Percentiles rank a stretch among this genome's conserved stretches.
Evolutionary conservation across 2,888 invertebrate genomes (phyloP).

Genomic region (Machimus rusticus): DNA sequence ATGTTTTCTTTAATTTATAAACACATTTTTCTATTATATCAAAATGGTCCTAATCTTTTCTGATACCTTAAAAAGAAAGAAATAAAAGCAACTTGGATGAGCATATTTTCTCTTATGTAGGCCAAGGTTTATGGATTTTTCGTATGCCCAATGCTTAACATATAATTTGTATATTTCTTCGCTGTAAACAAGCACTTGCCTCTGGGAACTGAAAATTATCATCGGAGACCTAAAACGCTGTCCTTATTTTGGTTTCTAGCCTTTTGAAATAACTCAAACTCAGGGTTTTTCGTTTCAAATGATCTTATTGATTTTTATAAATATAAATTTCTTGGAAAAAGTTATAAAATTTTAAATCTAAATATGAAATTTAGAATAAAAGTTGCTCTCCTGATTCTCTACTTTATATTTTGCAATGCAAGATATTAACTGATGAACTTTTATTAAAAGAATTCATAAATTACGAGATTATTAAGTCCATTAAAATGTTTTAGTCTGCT

Average conservation of each 20-base stretch:
- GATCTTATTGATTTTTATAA: too few relatives aligned
- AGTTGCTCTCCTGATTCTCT: too few relatives aligned
- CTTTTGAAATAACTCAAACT: not conserved
- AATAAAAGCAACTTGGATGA: not conserved
- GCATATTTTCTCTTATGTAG: not conserved
- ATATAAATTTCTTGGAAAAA: too few relatives aligned
- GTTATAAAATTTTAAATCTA: too few relatives aligned
- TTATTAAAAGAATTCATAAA: too few relatives aligned
- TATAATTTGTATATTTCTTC: not conserved
- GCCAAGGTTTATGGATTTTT: constrained; percentile 9
- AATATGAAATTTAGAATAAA: too few relatives aligned
- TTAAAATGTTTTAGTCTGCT: too few relatives aligned
- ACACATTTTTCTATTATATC: not conserved
- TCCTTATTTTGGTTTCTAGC: not conserved
- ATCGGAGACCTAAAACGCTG: not conserved
- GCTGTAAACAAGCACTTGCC: not conserved
- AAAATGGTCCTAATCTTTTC: not conserved
- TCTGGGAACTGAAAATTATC: not conserved
- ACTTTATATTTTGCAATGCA: too few relatives aligned
- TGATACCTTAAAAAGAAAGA: not conserved
- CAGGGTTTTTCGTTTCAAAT: not conserved
- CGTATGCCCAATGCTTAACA: not conserved
- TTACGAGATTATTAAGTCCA: too few relatives aligned
- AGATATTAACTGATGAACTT: too few relatives aligned
- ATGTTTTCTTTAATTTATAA: not conserved